These are phyloP conservation scores for Papilio dardanus DNA, from an alignment of 1,140 invertebrate genomes.

Conservation along the genomic window DNA sequence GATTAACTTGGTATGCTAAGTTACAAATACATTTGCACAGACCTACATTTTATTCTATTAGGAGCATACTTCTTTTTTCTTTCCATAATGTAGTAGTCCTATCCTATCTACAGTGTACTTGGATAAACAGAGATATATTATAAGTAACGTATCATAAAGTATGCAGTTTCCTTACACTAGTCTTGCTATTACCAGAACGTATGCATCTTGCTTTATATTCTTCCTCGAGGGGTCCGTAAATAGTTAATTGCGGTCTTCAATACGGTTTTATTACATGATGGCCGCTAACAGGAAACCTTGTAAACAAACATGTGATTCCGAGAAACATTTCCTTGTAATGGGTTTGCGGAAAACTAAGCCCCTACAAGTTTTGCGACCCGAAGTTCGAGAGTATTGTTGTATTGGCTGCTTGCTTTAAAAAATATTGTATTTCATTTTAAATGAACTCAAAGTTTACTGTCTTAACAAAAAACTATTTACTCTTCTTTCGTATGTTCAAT, in stretches of 20 bases:
- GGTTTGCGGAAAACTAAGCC: neutral
- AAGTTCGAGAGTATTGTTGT: neutral
- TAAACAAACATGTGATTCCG: neutral
- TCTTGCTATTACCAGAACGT: neutral
- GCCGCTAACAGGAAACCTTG: neutral
- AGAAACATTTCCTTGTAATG: neutral
- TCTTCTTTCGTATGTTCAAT: neutral
- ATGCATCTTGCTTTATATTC: neutral
- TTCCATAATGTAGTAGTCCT: neutral
- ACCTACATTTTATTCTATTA: neutral
- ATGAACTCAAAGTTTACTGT: too few species aligned
- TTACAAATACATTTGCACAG: neutral
- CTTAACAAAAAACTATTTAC: neutral
- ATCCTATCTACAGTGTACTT: neutral
- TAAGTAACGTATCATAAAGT: neutral
- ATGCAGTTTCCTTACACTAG: neutral
- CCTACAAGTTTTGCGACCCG: neutral
- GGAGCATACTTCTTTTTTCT: neutral
- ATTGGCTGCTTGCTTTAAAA: neutral
- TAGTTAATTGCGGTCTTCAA: constrained; percentile 3
- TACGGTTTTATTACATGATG: neutral
- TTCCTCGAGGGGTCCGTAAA: neutral
- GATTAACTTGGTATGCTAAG: neutral
- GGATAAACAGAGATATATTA: neutral
- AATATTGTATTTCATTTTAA: neutral